Conservation (phyloP, 2,888 invertebrate species). For the Eulithis prunata region DNA sequence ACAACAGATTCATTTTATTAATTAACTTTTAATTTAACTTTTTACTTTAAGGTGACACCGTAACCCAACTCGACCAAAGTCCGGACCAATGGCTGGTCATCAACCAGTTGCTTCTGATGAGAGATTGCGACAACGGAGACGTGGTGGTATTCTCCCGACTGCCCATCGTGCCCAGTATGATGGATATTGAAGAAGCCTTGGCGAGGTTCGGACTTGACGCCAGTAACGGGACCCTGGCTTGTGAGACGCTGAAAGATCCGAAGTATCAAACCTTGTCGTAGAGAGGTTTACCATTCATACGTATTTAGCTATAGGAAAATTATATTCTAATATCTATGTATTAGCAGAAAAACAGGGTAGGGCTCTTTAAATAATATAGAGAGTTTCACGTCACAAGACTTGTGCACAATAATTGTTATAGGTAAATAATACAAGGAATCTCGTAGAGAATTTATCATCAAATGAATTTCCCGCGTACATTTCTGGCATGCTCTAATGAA, state of each 20-base stretch:
- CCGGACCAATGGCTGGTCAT: slow-evolving; percentile 59
- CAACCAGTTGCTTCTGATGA: slow-evolving; percentile 55
- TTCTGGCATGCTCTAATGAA: slow-evolving; percentile 15
- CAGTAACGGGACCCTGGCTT: slow-evolving; percentile 44
- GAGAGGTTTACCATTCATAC: background rate
- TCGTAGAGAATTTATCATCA: slow-evolving; percentile 19
- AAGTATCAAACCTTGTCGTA: slow-evolving; percentile 22
- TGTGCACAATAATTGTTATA: no score
- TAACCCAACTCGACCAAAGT: slow-evolving; percentile 45
- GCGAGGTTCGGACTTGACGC: slow-evolving; percentile 46
- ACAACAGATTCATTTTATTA: no score
- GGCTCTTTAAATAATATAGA: no score
- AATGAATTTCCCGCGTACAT: slow-evolving; percentile 16
- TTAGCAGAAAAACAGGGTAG: no score
- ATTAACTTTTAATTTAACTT: background rate
- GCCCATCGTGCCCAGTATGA: slow-evolving; percentile 33
- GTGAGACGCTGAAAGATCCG: slow-evolving; percentile 32
- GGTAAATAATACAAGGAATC: background rate
- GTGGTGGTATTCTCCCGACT: slow-evolving; percentile 52
- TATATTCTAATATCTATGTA: no score
- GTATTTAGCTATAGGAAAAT: background rate
- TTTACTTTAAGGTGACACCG: slow-evolving; percentile 33
- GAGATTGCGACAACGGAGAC: slow-evolving; percentile 57
- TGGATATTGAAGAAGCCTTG: slow-evolving; percentile 46
- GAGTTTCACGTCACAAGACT: no score